Base-by-base conservation (phyloP, 2,113 vertebrate species). In the Aphelocoma coerulescens region DNA sequence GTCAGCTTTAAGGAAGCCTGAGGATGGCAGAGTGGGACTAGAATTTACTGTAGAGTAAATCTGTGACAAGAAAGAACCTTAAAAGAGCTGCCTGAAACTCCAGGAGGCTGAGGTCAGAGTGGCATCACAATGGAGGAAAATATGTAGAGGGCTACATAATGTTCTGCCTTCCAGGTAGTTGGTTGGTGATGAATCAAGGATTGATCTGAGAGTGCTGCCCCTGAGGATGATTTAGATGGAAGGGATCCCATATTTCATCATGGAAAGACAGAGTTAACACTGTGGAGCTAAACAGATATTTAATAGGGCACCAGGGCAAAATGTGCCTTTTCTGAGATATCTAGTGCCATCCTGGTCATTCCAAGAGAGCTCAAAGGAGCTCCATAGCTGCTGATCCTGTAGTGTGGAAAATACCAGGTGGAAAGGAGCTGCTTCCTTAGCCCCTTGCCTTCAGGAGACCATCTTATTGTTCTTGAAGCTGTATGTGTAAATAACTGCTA, bases 401-500 rank as follows among this genome's bases (percentile, higher is more conserved):
- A 22, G 9, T 23, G n/a, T 66, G 51, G 39, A 44, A 67, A 68
- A 55, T 39, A 27, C 5, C 11, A 17, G 2, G 37, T 0, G 0
- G 74, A 61, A 5, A 86, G 35, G 30, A 87, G 5, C n/a, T 68
- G 27, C 32, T 79, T 72, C 68, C 28, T 80, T 81, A 83, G 43
- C 35, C 23, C 37, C 21, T 85, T 86, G 39, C 75, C 59, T 86
- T 91, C 0, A 1, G 27, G 55, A 85, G 86, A 94, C 74, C 44
- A 62, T 67, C 77, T 90, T 13, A 68, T 71, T 82, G 27, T 69
- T 88, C 16, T 63, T 97, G 95, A 66, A 93, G 82, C 77, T 83
- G 14, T 71, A 35, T 33, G 46, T 75, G 73, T 69, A 88, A 96
- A 93, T 96, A 93, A 46, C 24, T 65, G 62, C 77, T 96, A 95